Percentiles rank a stretch among this genome's conserved stretches.
These are phyloP conservation scores for Tyto alba DNA, from an alignment of 2,113 vertebrate genomes.

Conservation along the genomic window DNA sequence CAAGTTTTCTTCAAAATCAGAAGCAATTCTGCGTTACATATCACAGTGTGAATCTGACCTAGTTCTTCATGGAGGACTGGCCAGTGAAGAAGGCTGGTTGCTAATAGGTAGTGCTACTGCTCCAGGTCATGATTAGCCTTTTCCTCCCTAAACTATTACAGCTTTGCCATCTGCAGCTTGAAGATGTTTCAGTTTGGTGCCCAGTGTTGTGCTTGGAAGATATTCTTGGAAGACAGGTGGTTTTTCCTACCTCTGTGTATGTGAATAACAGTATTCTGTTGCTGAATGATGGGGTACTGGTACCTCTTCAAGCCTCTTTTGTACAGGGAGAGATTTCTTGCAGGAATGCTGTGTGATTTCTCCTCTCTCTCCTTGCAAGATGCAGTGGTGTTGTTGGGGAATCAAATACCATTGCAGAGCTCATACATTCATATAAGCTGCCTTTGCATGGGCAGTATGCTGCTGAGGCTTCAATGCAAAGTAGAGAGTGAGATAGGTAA, in stretches of 20 bases:
- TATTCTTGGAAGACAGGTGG: accelerated
- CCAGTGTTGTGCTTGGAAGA: not conserved
- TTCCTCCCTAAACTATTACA: not conserved
- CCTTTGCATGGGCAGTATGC: not conserved
- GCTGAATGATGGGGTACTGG: too few species aligned
- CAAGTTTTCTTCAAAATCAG: not conserved
- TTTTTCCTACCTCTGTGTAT: not conserved
- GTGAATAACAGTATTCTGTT: not conserved
- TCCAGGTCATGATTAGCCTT: not conserved
- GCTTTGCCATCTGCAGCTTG: not conserved
- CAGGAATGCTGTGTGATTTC: not conserved
- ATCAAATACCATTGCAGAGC: not conserved
- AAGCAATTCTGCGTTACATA: not conserved
- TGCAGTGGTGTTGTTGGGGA: not conserved
- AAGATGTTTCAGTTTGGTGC: not conserved
- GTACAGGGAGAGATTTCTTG: not conserved
- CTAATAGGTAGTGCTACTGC: not conserved
- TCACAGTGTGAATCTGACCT: not conserved
- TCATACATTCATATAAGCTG: not conserved
- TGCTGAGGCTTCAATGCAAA: not conserved
- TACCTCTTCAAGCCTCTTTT: not conserved
- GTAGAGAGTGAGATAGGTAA: not conserved
- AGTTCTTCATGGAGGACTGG: not conserved
- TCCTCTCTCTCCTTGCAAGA: not conserved
- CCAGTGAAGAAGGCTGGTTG: not conserved